Conservation (phyloP, 2,888 invertebrate genomes). For the Arctia plantaginis region DNA sequence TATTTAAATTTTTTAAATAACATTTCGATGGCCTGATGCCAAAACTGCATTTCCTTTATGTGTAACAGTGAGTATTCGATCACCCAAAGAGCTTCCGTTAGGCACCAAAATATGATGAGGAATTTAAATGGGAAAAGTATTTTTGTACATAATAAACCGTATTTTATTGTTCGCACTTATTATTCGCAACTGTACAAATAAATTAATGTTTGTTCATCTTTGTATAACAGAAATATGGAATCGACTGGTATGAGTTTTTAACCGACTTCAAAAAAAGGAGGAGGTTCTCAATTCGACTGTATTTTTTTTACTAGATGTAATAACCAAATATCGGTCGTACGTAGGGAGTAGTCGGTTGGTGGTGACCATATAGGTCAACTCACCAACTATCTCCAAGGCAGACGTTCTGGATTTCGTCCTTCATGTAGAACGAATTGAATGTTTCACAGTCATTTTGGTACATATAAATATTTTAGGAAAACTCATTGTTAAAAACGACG, state of each 20-base stretch:
- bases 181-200: not conserved
- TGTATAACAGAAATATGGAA: not conserved
- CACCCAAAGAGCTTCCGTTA: constrained; percentile 33
- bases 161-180: constrained; percentile 1
- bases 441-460: not conserved
- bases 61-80: constrained; percentile 20
- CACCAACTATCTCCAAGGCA: not conserved
- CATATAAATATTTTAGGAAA: no score
- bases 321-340: not conserved
- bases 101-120: constrained; percentile 26
- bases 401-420: not conserved
- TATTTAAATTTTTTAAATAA: constrained; percentile 43
- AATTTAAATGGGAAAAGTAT: constrained; percentile 18
- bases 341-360: no score
- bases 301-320: no score
- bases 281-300: no score
- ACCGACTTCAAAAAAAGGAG: no score
- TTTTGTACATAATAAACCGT: constrained; percentile 9
- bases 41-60: constrained; percentile 51
- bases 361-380: no score
- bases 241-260: not conserved
- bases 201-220: not conserved
- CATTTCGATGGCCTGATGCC: constrained; percentile 44
- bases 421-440: not conserved
- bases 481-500: no score